phyloP scores from a whole-genome alignment of 2,113 vertebrate genomes.

The Lepisosteus oculatus region DNA sequence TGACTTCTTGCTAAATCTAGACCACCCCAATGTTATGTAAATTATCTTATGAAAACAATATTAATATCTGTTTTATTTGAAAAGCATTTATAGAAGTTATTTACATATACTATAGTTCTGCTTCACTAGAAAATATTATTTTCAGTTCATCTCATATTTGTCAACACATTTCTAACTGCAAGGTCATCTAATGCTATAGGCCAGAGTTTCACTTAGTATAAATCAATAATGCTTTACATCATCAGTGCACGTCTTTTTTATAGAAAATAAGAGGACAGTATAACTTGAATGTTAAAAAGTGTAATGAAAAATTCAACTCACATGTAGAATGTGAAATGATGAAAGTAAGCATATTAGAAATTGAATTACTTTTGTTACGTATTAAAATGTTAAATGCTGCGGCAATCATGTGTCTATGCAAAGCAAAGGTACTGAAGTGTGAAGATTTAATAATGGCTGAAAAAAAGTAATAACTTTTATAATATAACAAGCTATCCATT shows the following conservation, averaged over 20 bases:
- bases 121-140: too few species aligned
- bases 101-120: too few species aligned
- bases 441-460: slow-evolving; percentile 25
- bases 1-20: too few species aligned
- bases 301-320: background rate
- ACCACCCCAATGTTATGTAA: too few species aligned
- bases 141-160: too few species aligned
- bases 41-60: too few species aligned
- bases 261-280: too few species aligned
- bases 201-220: background rate
- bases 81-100: too few species aligned
- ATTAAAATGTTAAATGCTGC: slow-evolving; percentile 32
- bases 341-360: background rate
- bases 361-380: slow-evolving; percentile 38
- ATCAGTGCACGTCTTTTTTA: too few species aligned
- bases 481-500: background rate
- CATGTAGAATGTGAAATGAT: too few species aligned
- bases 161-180: background rate
- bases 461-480: slow-evolving; percentile 27
- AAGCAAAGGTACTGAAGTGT: slow-evolving; percentile 21
- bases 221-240: background rate
- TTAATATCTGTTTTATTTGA: too few species aligned
- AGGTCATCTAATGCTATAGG: slow-evolving; percentile 25
- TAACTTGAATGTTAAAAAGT: background rate
- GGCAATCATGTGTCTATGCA: slow-evolving; percentile 9